Base-by-base conservation (phyloP, 2,888 invertebrate genomes). In the Eurois occulta region DNA sequence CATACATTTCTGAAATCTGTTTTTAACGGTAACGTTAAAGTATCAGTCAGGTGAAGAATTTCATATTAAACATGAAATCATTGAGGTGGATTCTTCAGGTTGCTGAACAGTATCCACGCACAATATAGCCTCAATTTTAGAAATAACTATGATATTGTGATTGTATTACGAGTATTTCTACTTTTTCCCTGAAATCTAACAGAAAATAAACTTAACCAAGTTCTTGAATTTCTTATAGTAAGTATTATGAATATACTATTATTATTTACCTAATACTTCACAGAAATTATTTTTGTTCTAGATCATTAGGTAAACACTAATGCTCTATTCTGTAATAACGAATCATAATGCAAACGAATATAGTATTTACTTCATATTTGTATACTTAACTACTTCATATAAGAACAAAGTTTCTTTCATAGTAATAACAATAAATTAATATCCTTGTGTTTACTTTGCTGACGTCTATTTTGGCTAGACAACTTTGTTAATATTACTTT, bases 321-420 rank as follows among this genome's bases (percentile, higher is more conserved):
- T 75, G 60, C 13, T 55, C 2, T 70, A 4, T 81, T 80, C 1
- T 55, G 35, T 68, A 48, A 69, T 48, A 80, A 41, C 41, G 10
- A 52, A 24, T 10, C 46, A 32, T 41, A 38, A n/a, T 48, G n/a
- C n/a, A n/a, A 24, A 67, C n/a, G 10, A 58, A 58, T 43, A 69
- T 18, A 28, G 11, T 60, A 52, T 69, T 75, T 1, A 38, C 24
- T 46, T 79, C 24, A 43, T 79, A 48, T 64, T 78, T 43, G n/a
- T 28, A 18, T 62, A n/a, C n/a, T n/a, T n/a, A 69, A 48, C 5
- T 48, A 48, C 6, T 78, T 48, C n/a, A 0, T 68, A 0, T 68
- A 13, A 0, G 21, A 41, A 41, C 18, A 21, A 48, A 38, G 21
- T 28, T 62, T 43, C 6, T 43, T 65, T 28, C 1, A 43, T 28